A percentile compares a stretch with the other conserved stretches of the same genome.
These are phyloP conservation scores for Odontamblyopus rebecca DNA, from an alignment of 2,797 vertebrate species.

Conservation along the genomic window DNA sequence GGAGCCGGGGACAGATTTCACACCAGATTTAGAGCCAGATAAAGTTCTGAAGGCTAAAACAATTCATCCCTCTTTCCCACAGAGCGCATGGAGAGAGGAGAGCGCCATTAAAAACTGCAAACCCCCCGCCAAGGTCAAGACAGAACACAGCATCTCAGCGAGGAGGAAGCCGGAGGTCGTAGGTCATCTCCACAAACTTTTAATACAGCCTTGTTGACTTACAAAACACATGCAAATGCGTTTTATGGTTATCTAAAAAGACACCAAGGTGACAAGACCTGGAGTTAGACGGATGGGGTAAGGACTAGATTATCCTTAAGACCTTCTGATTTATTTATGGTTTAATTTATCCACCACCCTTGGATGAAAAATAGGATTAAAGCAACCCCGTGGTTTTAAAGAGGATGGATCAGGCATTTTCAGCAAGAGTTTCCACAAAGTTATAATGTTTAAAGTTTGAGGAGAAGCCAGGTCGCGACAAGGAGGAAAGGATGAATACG, in stretches of 20 bases:
- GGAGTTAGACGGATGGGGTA: not conserved
- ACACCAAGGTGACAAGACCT: not conserved
- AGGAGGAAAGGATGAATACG: not conserved
- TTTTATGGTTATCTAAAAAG: conserved; percentile 5
- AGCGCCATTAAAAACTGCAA: conserved; percentile 19
- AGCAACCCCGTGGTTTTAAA: not conserved
- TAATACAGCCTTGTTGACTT: conserved; percentile 5
- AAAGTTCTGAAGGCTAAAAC: conserved; percentile 16
- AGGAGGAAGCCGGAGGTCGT: not conserved
- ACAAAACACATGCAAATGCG: conserved; percentile 11
- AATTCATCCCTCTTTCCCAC: conserved; percentile 5
- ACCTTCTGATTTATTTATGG: conserved; percentile 8
- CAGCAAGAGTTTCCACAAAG: not conserved
- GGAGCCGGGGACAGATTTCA: not conserved
- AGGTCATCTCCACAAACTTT: conserved; percentile 1
- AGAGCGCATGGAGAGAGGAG: not conserved
- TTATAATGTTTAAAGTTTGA: not conserved
- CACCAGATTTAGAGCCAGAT: conserved; percentile 4
- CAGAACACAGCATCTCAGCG: not conserved
- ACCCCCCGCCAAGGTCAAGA: conserved; percentile 13
- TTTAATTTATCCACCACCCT: not conserved
- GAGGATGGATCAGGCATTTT: not conserved
- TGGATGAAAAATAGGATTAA: conserved; percentile 1
- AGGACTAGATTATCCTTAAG: conserved; percentile 12
- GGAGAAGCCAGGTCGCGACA: no score